phyloP scores from a whole-genome alignment of 2,797 vertebrate genomes.

The Pogoniulus pusillus region DNA sequence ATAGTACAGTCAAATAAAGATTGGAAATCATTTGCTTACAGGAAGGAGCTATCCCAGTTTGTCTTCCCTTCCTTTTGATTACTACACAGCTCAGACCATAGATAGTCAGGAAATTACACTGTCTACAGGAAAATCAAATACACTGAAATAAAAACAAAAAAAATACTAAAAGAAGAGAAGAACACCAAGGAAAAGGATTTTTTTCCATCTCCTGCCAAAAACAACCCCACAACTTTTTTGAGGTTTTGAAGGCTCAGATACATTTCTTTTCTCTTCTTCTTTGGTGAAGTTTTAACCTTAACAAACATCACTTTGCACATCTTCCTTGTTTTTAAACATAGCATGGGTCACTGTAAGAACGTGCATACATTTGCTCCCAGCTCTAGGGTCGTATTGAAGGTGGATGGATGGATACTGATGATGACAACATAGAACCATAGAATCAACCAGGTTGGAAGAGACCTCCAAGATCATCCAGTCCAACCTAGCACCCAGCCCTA shows the following conservation, averaged over 20 bases:
- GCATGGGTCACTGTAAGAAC: background rate
- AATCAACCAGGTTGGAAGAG: too few relatives aligned
- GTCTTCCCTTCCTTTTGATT: constrained; percentile 31
- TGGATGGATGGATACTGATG: background rate
- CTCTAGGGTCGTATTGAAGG: background rate
- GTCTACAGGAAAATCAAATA: background rate
- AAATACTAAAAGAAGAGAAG: background rate
- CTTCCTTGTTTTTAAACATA: background rate
- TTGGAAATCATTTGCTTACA: constrained; percentile 10
- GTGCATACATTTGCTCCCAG: background rate
- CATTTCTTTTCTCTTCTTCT: background rate
- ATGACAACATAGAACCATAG: too few relatives aligned
- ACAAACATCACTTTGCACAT: background rate
- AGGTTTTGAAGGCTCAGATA: background rate
- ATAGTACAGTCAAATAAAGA: background rate
- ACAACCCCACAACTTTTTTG: background rate
- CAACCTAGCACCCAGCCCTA: too few relatives aligned
- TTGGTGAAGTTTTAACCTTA: background rate
- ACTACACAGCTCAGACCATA: background rate
- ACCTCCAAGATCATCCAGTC: too few relatives aligned
- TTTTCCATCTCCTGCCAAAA: constrained; percentile 45
- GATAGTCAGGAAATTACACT: constrained; percentile 21
- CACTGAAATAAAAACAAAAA: background rate
- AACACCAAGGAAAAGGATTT: constrained; percentile 25
- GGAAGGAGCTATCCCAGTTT: constrained; percentile 23